Conservation (phyloP, 2,888 invertebrate genomes). For the Clusia tigrina region DNA sequence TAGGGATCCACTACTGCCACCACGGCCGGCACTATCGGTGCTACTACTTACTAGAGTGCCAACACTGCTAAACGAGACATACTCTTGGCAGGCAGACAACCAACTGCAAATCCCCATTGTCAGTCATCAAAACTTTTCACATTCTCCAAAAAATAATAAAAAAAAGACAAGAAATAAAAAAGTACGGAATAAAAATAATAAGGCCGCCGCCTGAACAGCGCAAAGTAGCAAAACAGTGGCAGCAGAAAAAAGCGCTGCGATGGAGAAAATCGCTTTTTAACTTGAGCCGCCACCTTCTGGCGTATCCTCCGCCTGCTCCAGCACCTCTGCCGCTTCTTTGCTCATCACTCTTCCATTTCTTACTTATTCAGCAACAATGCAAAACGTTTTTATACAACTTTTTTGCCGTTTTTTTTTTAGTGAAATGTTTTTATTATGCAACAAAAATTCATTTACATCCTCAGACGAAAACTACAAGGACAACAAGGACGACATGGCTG, state of each 20-base stretch:
- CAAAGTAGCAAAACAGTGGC: not conserved
- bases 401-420: not conserved
- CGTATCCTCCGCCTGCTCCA: no score
- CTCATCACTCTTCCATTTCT: not conserved
- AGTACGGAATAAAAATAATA: no score
- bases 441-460: conserved; percentile 4
- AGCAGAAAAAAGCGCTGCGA: not conserved
- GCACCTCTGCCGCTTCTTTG: no score
- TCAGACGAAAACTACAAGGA: not conserved
- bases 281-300: not conserved
- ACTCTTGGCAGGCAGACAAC: not conserved
- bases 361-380: not conserved
- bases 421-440: conserved; percentile 3
- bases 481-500: not conserved
- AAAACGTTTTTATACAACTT: conserved; percentile 1
- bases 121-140: not conserved
- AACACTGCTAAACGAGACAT: not conserved
- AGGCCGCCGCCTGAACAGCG: no score
- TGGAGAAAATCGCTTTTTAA: not conserved
- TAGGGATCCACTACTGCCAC: not conserved
- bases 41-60: no score
- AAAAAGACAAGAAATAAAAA: not conserved
- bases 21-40: not conserved
- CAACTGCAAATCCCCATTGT: conserved; percentile 8
- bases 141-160: not conserved